phyloP scores from a whole-genome alignment of 2,797 vertebrate genomes.

The Poeciliopsis infans region DNA sequence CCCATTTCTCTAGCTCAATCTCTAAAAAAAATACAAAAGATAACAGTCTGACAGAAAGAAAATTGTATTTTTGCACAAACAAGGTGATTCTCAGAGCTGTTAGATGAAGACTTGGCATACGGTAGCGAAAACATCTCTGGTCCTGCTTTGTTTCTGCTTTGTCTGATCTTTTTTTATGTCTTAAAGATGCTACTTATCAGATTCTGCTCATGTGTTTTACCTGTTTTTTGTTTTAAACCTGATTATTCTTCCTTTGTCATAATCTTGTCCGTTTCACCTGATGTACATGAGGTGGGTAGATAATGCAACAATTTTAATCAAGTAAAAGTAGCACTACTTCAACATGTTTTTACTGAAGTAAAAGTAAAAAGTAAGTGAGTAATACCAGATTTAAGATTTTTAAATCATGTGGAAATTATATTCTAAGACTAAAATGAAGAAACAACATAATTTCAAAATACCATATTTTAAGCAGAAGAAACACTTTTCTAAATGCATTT shows the following conservation, averaged over 20 bases:
- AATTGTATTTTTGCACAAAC: background rate
- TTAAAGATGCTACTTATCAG: background rate
- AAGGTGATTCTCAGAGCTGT: background rate
- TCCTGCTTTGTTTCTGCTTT: background rate
- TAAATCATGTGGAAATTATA: too few species aligned
- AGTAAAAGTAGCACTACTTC: too few species aligned
- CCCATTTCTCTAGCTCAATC: background rate
- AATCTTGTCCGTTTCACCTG: background rate
- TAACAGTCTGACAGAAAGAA: background rate
- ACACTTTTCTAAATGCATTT: too few species aligned
- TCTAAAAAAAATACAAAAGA: background rate
- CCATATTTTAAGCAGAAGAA: too few species aligned
- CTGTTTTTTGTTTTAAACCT: background rate
- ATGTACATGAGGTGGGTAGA: background rate
- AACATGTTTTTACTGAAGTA: too few species aligned
- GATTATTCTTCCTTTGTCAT: background rate
- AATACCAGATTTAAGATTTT: too few species aligned
- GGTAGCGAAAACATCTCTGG: background rate
- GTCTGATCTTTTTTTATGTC: background rate
- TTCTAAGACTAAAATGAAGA: too few species aligned
- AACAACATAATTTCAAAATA: too few species aligned
- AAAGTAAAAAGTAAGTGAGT: too few species aligned
- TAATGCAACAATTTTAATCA: too few species aligned
- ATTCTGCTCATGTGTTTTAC: background rate
- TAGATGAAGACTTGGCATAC: background rate